phyloP scores from a whole-genome alignment of 64 coral and sea anemone genomes.

The Dendronephthya gigantea region DNA sequence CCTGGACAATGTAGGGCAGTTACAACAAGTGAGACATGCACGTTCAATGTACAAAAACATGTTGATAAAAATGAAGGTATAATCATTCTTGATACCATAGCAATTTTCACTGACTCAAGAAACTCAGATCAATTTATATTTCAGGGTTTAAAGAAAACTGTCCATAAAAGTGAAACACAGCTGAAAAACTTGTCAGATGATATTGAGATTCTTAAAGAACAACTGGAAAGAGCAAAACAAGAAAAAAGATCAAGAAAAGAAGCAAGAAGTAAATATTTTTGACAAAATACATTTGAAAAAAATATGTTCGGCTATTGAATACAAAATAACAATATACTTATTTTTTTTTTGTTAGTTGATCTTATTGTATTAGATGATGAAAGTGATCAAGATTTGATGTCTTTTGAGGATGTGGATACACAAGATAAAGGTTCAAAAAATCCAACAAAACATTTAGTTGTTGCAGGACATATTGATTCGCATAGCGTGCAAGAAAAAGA shows the following conservation, averaged over 20 bases:
- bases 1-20: conserved; percentile 9
- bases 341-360: neutral
- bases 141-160: neutral
- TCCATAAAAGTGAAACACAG: neutral
- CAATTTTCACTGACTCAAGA: neutral
- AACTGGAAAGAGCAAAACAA: neutral
- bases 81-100: neutral
- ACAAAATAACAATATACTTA: neutral
- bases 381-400: neutral
- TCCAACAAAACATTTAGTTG: neutral
- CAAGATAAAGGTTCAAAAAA: neutral
- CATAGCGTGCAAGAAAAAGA: neutral
- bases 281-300: neutral
- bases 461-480: neutral
- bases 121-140: neutral
- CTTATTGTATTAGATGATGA: neutral
- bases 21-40: conserved; percentile 10
- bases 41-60: conserved; percentile 13
- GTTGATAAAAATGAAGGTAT: neutral
- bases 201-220: neutral
- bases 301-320: neutral
- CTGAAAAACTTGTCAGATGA: neutral
- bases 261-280: neutral
- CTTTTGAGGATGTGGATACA: neutral
- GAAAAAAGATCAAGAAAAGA: neutral